Conservation (phyloP, 2,113 vertebrate species). For the Marmota monax region DNA sequence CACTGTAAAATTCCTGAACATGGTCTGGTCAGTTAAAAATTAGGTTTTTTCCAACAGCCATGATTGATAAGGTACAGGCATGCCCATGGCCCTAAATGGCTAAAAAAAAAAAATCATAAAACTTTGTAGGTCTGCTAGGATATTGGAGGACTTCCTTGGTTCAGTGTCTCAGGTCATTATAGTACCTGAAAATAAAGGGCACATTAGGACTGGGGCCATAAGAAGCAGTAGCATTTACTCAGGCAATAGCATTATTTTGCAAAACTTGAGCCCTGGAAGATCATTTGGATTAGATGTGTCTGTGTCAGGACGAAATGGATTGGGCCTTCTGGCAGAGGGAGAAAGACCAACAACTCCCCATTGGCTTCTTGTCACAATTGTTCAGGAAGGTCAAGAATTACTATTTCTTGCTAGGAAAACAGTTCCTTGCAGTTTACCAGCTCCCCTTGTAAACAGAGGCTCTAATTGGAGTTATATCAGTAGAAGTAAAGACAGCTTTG, state of each 20-base stretch:
- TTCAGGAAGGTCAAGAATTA: neutral
- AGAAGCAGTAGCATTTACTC: neutral
- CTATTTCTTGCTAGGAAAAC: neutral
- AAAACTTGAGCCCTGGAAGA: too few species aligned
- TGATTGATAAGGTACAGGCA: neutral
- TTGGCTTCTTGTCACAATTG: neutral
- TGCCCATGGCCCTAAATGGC: neutral
- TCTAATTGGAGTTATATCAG: neutral
- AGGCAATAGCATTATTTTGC: neutral
- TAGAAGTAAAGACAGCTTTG: neutral
- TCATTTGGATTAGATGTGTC: neutral
- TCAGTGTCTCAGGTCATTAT: neutral
- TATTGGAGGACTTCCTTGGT: neutral
- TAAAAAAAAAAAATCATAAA: neutral
- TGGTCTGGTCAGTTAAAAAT: neutral
- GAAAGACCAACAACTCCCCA: neutral
- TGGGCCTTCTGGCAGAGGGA: neutral
- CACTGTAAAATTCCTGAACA: neutral
- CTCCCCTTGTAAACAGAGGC: neutral
- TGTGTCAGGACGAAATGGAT: neutral
- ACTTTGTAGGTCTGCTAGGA: neutral
- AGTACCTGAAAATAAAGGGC: neutral
- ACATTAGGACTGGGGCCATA: neutral
- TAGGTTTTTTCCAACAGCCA: neutral
- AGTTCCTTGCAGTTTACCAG: neutral